A percentile compares a stretch with the other conserved stretches of the same genome.
Evolutionary conservation across 2,888 invertebrate species (phyloP).

Genomic region (Thalpophila matura): DNA sequence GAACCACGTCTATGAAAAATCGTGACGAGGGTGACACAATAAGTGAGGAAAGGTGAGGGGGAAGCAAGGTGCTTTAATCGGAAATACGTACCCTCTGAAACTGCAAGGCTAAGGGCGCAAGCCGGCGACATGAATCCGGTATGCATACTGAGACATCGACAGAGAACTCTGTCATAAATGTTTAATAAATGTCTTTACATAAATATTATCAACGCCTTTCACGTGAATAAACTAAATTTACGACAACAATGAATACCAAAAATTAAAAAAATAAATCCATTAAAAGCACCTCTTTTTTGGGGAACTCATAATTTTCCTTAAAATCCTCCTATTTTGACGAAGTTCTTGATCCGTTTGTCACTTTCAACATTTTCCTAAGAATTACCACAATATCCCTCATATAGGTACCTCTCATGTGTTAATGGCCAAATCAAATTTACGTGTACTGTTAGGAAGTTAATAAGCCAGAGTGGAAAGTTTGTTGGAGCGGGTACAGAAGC

Average conservation of each 20-base stretch:
- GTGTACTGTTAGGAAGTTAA: conserved; percentile 46
- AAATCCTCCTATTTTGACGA: not conserved
- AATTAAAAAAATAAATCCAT: too few relatives aligned
- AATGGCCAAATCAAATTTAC: conserved; percentile 58
- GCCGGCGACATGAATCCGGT: conserved; percentile 55
- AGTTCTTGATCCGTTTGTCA: conserved; percentile 15
- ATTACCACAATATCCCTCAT: conserved; percentile 20
- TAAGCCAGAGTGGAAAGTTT: conserved; percentile 49
- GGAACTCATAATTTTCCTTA: too few relatives aligned
- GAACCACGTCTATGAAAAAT: conserved; percentile 87
- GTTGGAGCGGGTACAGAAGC: conserved; percentile 39
- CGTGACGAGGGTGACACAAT: conserved; percentile 88
- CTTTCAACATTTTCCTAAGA: conserved; percentile 21
- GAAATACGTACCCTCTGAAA: conserved; percentile 76
- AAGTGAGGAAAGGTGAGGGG: conserved; percentile 77
- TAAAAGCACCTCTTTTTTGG: too few relatives aligned
- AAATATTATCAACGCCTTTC: too few relatives aligned
- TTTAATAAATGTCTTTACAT: not conserved
- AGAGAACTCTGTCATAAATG: conserved; percentile 1
- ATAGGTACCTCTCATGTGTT: conserved; percentile 29
- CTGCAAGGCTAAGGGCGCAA: conserved; percentile 62
- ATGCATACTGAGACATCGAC: conserved; percentile 11
- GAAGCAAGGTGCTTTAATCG: conserved; percentile 86
- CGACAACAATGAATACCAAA: too few relatives aligned
- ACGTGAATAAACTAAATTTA: too few relatives aligned